A percentile compares a stretch with the other conserved stretches of the same genome.
Conservation (phyloP, 2,113 vertebrate genomes). For the Limanda limanda region DNA sequence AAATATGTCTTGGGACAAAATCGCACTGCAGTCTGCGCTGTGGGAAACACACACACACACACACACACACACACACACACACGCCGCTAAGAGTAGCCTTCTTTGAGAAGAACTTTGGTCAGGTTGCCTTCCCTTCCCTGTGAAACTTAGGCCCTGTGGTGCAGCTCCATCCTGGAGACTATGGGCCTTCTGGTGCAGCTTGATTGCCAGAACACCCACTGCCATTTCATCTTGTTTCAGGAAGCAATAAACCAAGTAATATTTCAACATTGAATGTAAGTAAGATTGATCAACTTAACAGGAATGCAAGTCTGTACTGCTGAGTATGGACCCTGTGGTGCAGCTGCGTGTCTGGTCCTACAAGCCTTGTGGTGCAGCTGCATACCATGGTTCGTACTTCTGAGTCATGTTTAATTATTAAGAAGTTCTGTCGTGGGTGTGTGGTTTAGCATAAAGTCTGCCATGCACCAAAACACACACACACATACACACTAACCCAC, state of each 20-base stretch:
- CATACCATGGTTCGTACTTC: conserved; percentile 53
- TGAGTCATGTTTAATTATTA: conserved; percentile 75
- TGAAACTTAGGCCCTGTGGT: conserved; percentile 38
- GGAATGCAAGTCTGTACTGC: not conserved
- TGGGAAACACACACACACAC: conserved; percentile 55
- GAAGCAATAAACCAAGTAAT: conserved; percentile 1
- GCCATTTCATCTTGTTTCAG: conserved; percentile 15
- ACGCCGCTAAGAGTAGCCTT: conserved; percentile 64
- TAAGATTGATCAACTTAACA: conserved; percentile 14
- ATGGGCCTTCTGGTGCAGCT: conserved; percentile 23
- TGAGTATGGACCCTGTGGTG: conserved; percentile 31
- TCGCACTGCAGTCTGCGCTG: conserved; percentile 76
- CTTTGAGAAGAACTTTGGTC: conserved; percentile 69
- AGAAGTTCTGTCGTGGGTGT: conserved; percentile 54
- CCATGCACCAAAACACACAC: conserved; percentile 22
- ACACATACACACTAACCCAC: conserved; percentile 12
- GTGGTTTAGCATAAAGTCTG: conserved; percentile 56
- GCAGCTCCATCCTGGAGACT: conserved; percentile 47
- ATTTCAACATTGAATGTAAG: conserved; percentile 5
- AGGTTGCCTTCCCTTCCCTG: conserved; percentile 50
- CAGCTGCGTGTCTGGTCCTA: conserved; percentile 40
- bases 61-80: not conserved
- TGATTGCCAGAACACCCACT: conserved; percentile 12
- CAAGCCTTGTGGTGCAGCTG: conserved; percentile 44
- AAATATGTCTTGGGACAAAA: conserved; percentile 81